Evolutionary conservation across 2,113 vertebrate genomes (phyloP).

Genomic region (Thamnaconus septentrionalis): DNA sequence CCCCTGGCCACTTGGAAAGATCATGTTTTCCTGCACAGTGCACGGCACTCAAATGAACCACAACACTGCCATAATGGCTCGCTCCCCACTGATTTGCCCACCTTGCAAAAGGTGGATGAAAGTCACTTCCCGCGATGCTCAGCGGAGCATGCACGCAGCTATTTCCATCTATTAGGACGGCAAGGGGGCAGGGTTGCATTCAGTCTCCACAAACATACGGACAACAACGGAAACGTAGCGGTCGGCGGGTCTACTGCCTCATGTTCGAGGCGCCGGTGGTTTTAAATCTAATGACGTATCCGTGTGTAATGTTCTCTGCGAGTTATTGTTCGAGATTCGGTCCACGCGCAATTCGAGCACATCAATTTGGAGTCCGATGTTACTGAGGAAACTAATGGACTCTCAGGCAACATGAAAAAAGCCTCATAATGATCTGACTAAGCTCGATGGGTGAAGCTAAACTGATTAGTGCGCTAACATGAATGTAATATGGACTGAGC

Average conservation of each 20-base stretch:
- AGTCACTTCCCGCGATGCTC: constrained; percentile 72
- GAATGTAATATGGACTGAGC: constrained; percentile 73
- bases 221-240: constrained; percentile 23
- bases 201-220: constrained; percentile 57
- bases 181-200: constrained; percentile 44
- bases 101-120: constrained; percentile 76
- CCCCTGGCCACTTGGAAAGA: constrained; percentile 74
- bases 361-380: constrained; percentile 72
- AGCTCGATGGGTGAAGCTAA: constrained; percentile 76
- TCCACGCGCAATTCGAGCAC: constrained; percentile 72
- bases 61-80: constrained; percentile 70
- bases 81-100: constrained; percentile 72
- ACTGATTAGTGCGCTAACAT: constrained; percentile 74
- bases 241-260: constrained; percentile 36
- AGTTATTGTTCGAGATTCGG: constrained; percentile 70
- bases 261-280: constrained; percentile 47
- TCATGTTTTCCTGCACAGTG: constrained; percentile 72
- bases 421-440: constrained; percentile 78
- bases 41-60: constrained; percentile 76
- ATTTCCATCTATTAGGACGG: constrained; percentile 73
- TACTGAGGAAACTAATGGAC: constrained; percentile 76
- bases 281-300: constrained; percentile 68
- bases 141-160: constrained; percentile 53
- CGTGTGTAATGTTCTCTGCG: constrained; percentile 64
- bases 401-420: constrained; percentile 76